Evolutionary conservation across 1,140 invertebrate genomes (phyloP), one percentile per base, ranked within the genome.

Genomic region (Pogonomyrmex barbatus): DNA sequence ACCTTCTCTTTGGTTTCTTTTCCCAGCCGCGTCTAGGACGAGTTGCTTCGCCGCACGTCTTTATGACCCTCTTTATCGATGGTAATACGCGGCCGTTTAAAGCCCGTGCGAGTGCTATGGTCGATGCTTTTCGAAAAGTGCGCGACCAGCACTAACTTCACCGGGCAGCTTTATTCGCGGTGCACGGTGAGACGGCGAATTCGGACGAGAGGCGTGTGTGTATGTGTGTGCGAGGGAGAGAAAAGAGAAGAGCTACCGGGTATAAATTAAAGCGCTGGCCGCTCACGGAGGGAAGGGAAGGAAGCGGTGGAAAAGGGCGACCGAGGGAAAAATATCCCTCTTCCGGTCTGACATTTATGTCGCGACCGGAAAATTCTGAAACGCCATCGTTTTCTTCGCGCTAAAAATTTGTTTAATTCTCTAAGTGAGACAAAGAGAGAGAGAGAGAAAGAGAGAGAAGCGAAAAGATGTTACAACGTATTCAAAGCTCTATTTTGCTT

Each of bases 61-160:
- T 88, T 89, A 87, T 56, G 67, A 82, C 24, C 60, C 82, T 83
- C 62, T 83, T 87, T 87, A 88, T 89, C 85, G 85, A 77, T 89
- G 86, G 68, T 87, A 90, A 89, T 89, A 88, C 81, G 89, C 73
- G 89, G 86, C 78, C 65, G 81, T 83, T 79, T 81, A 65, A 58
- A 85, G 62, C 67, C 75, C 58, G 84, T 67, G 54, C 75, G 39
- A 67, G 85, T 78, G 67, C 54, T 50, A 45, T 56, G 75, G 33
- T 86, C 63, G 52, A 58, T 62, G 77, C 79, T 87, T 87, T 87
- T 84, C 73, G 65, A 88, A 88, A 90, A 90, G 78, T 90, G 84
- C 86, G 86, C 71, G 67, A 71, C 71, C 62, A 88, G 87, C 89
- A 85, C 33, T 88, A 90, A 90, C 78, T 90, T 84, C 47, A 76